Evolutionary conservation across 1,140 invertebrate species (phyloP).

Genomic region (Sinella curviseta): DNA sequence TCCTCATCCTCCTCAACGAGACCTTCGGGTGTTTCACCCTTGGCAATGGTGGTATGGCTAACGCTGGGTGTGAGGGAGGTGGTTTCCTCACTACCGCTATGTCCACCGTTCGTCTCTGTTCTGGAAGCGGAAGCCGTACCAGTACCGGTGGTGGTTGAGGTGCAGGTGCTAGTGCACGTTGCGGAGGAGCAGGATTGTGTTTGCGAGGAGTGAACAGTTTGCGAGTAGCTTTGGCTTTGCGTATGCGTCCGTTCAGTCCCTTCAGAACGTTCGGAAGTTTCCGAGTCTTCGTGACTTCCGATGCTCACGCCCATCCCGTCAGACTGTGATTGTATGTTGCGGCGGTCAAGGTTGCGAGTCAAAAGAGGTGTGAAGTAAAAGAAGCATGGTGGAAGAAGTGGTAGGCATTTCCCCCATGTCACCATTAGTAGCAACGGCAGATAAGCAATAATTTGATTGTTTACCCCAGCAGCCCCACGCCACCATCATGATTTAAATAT

Average conservation of each 20-base stretch:
- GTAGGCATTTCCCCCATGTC: background rate
- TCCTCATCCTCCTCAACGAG: slow-evolving; percentile 25
- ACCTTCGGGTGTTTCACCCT: slow-evolving; percentile 4
- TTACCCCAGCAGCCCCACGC: background rate
- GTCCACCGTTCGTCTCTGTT: slow-evolving; percentile 25
- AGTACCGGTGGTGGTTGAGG: slow-evolving; percentile 26
- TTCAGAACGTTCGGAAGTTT: slow-evolving; percentile 41
- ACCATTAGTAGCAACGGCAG: background rate
- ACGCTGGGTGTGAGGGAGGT: background rate
- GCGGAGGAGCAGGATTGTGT: slow-evolving; percentile 30
- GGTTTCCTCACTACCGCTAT: background rate
- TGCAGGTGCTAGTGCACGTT: slow-evolving; percentile 30
- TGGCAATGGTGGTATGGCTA: slow-evolving; percentile 11
- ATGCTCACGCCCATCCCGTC: slow-evolving; percentile 42
- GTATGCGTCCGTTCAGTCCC: slow-evolving; percentile 38
- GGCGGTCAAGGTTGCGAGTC: background rate
- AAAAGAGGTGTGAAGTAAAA: background rate
- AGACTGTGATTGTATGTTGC: slow-evolving; percentile 16
- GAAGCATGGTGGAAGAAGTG: background rate
- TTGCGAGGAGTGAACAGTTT: slow-evolving; percentile 32
- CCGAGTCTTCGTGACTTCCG: slow-evolving; percentile 39
- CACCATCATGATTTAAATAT: background rate
- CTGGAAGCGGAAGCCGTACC: slow-evolving; percentile 33
- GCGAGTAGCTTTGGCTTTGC: slow-evolving; percentile 27
- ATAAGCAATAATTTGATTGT: background rate